Evolutionary conservation across 2,113 vertebrate species (phyloP).

Genomic region (Cheilinus undulatus): DNA sequence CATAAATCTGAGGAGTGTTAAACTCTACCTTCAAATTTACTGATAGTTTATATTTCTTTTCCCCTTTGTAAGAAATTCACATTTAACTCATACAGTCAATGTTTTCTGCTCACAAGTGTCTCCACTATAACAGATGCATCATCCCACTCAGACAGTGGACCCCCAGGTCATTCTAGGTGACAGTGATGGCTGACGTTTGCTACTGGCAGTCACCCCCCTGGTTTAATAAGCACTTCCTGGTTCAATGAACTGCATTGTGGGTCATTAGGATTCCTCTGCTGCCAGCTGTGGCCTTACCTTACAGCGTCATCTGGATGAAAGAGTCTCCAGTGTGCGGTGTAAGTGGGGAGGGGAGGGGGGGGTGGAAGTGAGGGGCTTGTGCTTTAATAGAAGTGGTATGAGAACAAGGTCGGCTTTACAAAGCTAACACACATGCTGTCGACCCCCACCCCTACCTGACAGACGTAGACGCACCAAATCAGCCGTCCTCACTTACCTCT

Average conservation of each 20-base stretch:
- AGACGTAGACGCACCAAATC: conserved; percentile 43
- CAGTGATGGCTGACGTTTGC: conserved; percentile 59
- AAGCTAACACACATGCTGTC: not conserved
- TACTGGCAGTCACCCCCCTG: conserved; percentile 22
- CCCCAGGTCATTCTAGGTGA: conserved; percentile 39
- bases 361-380: conserved; percentile 6
- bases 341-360: not conserved
- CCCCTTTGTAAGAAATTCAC: too few relatives aligned
- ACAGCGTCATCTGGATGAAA: conserved; percentile 37
- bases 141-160: conserved; percentile 26
- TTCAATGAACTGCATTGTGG: conserved; percentile 75
- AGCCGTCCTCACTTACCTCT: conserved; percentile 57
- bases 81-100: not conserved
- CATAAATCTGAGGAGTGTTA: too few relatives aligned
- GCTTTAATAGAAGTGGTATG: conserved; percentile 39
- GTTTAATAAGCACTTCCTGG: conserved; percentile 77
- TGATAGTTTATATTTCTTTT: too few relatives aligned
- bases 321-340: conserved; percentile 21
- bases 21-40: too few relatives aligned
- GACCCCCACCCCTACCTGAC: conserved; percentile 21
- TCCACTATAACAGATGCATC: conserved; percentile 37
- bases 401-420: conserved; percentile 45
- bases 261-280: conserved; percentile 74
- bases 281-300: conserved; percentile 74
- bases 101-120: conserved; percentile 3